Base-by-base conservation (phyloP, 1,140 invertebrate genomes). In the Drosophila busckii region DNA sequence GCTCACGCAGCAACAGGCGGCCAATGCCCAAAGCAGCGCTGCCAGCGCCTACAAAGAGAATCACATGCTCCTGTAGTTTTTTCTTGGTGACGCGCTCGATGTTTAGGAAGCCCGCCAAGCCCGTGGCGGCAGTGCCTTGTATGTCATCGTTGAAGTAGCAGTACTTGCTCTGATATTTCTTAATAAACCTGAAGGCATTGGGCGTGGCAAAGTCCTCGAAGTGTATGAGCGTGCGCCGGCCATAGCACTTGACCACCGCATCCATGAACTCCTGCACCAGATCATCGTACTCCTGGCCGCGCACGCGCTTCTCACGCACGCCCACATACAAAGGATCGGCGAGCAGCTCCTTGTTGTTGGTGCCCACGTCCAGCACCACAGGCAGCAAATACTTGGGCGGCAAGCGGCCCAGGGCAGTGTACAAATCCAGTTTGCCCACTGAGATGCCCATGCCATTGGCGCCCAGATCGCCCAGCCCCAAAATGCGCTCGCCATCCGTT, bases 101-200 rank as follows among this genome's bases (percentile, higher is more conserved):
- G 4, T 96, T 94, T 9, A 98, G 86, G 9, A 99, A 88, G 0
- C 97, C 97, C 12, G 96, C 96, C 4, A 99, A 92, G 1, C 96
- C 96, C 4, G 98, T 97, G 7, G 95, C 90, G 1, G 93, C 94
- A 1, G 97, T 98, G 8, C 97, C 97, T 87, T 98, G 97, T 80
- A 99, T 98, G 84, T 99, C 97, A 84, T 99, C 97, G 88, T 99
- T 99, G 87, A 99, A 99, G 5, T 94, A 97, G 80, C 95, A 97
- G 82, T 96, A 98, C 7, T 88, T 73, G 40, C 94, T 87, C 20
- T 94, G 91, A 88, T 98, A 99, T 85, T 95, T 97, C 41, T 91
- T 91, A 38, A 98, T 88, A 20, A 98, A 89, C 17, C 94, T 90
- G 88, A 98, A 97, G 1, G 97, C 97, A 89, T 98, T 98, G 0